A percentile compares a stretch with the other conserved stretches of the same genome.
phyloP scores from a whole-genome alignment of 2,888 invertebrate genomes.

The Troglohyphantes excavatus region DNA sequence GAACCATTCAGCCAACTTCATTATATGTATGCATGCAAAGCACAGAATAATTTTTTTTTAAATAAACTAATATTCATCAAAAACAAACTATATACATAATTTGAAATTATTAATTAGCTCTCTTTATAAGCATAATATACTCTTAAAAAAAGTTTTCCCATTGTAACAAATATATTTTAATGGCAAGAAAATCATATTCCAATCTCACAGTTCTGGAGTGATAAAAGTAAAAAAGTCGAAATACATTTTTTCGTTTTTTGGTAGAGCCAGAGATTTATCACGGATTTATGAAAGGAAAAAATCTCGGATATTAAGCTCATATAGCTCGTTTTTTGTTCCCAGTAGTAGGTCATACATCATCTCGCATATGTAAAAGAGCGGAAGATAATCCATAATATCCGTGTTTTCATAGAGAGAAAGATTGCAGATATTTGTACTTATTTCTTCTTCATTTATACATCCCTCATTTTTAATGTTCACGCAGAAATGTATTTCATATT shows the following conservation, averaged over 20 bases:
- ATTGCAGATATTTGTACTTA: background rate
- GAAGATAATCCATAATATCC: conserved; percentile 2
- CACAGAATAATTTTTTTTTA: too few relatives aligned
- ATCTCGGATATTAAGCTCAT: conserved; percentile 6
- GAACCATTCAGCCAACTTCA: too few relatives aligned
- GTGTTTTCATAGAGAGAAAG: conserved; percentile 15
- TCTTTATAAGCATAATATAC: background rate
- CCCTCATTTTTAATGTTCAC: background rate
- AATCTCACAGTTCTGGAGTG: background rate
- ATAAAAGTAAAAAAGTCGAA: background rate
- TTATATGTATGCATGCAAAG: too few relatives aligned
- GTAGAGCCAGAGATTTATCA: background rate
- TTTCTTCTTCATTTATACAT: background rate
- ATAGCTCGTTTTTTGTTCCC: background rate
- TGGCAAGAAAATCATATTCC: background rate
- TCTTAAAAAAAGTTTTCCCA: background rate
- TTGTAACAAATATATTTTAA: background rate
- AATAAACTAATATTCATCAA: too few relatives aligned
- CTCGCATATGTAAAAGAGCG: background rate
- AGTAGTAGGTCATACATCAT: conserved; percentile 8
- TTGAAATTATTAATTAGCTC: too few relatives aligned
- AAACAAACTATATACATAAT: too few relatives aligned
- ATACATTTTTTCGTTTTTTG: background rate
- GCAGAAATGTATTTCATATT: too few relatives aligned
- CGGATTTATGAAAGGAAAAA: conserved; percentile 9